Evolutionary conservation across 2,888 invertebrate genomes (phyloP).

Genomic region (Nymphalis urticae): DNA sequence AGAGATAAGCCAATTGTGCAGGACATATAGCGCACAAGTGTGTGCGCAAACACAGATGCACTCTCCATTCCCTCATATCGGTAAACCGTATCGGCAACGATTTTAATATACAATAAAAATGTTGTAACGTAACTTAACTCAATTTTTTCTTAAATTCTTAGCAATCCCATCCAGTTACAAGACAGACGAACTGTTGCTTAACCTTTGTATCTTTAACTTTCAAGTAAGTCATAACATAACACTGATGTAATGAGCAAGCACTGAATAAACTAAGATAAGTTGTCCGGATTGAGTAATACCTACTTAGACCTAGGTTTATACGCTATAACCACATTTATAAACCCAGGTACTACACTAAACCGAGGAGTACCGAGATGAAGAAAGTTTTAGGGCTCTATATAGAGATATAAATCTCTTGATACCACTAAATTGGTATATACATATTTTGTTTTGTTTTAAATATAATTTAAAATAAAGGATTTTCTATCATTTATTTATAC

Average conservation of each 20-base stretch:
- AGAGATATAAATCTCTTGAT: too few species aligned
- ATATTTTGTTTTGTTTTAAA: too few species aligned
- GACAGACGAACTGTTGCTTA: conserved; percentile 20
- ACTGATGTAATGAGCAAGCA: conserved; percentile 33
- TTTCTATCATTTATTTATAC: not conserved
- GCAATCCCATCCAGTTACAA: conserved; percentile 9
- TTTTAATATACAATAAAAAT: too few species aligned
- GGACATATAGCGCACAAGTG: too few species aligned
- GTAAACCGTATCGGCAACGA: too few species aligned
- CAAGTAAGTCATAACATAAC: conserved; percentile 30
- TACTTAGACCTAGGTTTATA: not conserved
- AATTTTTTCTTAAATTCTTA: not conserved
- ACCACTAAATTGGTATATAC: too few species aligned
- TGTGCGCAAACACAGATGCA: too few species aligned
- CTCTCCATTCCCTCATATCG: too few species aligned
- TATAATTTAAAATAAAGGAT: not conserved
- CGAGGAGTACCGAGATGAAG: too few species aligned
- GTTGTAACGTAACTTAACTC: too few species aligned
- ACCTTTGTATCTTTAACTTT: conserved; percentile 27
- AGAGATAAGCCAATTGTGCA: too few species aligned
- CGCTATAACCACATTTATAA: not conserved
- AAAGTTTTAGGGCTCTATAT: too few species aligned
- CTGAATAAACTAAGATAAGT: conserved; percentile 26
- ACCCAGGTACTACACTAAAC: not conserved
- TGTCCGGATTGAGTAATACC: conserved; percentile 28